Evolutionary conservation across 1,140 invertebrate species (phyloP), one percentile per base, ranked within the genome.

Genomic region (Drosophila mojavensis): DNA sequence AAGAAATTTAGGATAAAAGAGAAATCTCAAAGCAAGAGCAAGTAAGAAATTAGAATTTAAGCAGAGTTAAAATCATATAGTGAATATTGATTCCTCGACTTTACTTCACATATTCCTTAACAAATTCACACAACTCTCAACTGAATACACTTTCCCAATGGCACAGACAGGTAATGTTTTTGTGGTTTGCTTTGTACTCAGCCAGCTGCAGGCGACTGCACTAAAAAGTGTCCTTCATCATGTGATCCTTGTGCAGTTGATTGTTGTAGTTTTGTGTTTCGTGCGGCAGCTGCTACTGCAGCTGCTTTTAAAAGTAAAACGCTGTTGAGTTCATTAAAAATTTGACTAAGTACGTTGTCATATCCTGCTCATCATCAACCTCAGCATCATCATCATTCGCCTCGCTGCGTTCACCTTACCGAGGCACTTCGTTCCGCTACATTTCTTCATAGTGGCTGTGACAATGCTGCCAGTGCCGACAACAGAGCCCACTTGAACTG

Each of bases 271-370:
- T 39, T 39, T 39, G 10, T 36, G 33, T 45, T 6, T 63, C 30
- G 20, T 63, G 60, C 20, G 53, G 30, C 5, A 4, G 26, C 26
- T 64, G 5, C n/a, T 45, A 63, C 54, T 33, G 26, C 26, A 62
- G 36, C 48, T 54, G 67, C 41, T 61, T 71, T 85, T 79, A 78
- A 86, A 71, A 86, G 83, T 86, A 88, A 88, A 86, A 86, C 79
- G 83, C 51, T 88, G 83, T 88, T 83, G 83, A 86, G 83, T 82
- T 88, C 83, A 86, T 86, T 86, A 82, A 79, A 86, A 86, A 88
- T 83, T 86, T 79, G 68, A 86, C 79, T 88, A 88, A 86, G 83
- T 83, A 79, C 76, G 83, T 88, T 82, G 76, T 79, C 83, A 77
- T 82, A 77, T 82, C 76, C 67, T 88, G 67, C 68, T 79, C 71